Percentiles rank a stretch among this genome's conserved stretches.
Evolutionary conservation across 2,888 invertebrate genomes (phyloP).

Genomic region (Amphipoea lucens): DNA sequence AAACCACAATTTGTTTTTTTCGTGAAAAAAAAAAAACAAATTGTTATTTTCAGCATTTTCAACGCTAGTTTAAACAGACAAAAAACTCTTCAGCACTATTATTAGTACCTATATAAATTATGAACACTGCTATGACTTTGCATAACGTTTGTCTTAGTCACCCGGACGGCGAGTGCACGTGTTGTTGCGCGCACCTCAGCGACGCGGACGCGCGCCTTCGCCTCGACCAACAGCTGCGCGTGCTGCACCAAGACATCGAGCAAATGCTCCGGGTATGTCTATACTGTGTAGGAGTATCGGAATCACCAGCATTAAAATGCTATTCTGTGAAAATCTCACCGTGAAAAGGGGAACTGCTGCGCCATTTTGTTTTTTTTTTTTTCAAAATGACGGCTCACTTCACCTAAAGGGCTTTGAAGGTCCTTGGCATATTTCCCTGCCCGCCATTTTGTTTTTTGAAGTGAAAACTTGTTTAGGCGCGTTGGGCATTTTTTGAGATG

Average conservation of each 20-base stretch:
- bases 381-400: neutral
- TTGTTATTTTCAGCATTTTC: too few relatives aligned
- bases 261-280: conserved; percentile 33
- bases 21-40: too few relatives aligned
- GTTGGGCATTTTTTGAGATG: too few relatives aligned
- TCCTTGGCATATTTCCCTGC: neutral
- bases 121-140: neutral
- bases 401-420: neutral
- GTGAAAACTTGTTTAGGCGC: too few relatives aligned
- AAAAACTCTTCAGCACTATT: too few relatives aligned
- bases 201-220: neutral
- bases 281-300: neutral
- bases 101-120: too few relatives aligned
- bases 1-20: too few relatives aligned
- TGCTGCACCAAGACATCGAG: conserved; percentile 34
- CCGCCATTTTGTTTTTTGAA: neutral
- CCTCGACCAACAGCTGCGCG: conserved; percentile 20
- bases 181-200: conserved; percentile 41
- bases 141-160: neutral
- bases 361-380: neutral
- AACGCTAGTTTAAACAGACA: too few relatives aligned
- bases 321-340: neutral
- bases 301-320: neutral
- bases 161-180: conserved; percentile 22
- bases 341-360: neutral